These are phyloP conservation scores for Dendrophyllia cribrosa DNA, from an alignment of 64 coral and sea anemone species.

Conservation along the genomic window DNA sequence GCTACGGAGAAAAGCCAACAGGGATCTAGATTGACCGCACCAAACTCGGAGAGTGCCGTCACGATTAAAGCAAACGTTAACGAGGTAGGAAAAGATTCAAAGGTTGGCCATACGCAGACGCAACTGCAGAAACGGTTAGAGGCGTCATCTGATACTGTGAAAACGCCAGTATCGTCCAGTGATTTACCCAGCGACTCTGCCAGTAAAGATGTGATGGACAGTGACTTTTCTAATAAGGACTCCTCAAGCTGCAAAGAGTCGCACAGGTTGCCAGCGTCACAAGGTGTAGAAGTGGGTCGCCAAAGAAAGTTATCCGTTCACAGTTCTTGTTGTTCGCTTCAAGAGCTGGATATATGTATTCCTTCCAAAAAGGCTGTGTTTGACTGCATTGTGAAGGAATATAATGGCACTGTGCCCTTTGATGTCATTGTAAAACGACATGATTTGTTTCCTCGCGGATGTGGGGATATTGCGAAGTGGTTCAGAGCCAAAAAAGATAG, in stretches of 20 bases:
- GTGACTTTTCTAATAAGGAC: too few species aligned
- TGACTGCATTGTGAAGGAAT: slow-evolving; percentile 53
- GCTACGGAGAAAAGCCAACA: too few species aligned
- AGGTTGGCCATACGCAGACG: too few species aligned
- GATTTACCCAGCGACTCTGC: background rate
- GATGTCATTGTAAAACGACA: slow-evolving; percentile 32
- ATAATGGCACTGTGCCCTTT: slow-evolving; percentile 48
- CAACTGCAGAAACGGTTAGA: too few species aligned
- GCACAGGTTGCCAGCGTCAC: background rate
- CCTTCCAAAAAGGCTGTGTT: slow-evolving; percentile 70
- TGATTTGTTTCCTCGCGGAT: slow-evolving; percentile 60
- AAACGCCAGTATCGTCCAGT: background rate
- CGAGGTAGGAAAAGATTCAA: too few species aligned
- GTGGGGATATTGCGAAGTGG: slow-evolving; percentile 55
- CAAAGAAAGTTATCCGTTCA: background rate
- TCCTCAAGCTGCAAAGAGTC: too few species aligned
- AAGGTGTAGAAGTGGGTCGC: too few species aligned
- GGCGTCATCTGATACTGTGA: too few species aligned
- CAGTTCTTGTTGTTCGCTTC: background rate
- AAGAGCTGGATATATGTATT: background rate
- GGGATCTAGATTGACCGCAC: too few species aligned
- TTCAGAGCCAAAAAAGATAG: slow-evolving; percentile 39
- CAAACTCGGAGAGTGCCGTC: too few species aligned
- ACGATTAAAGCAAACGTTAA: too few species aligned
- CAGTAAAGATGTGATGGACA: background rate